These are phyloP conservation scores for Bombus pyrosoma DNA, from an alignment of 1,140 invertebrate species.

Conservation along the genomic window DNA sequence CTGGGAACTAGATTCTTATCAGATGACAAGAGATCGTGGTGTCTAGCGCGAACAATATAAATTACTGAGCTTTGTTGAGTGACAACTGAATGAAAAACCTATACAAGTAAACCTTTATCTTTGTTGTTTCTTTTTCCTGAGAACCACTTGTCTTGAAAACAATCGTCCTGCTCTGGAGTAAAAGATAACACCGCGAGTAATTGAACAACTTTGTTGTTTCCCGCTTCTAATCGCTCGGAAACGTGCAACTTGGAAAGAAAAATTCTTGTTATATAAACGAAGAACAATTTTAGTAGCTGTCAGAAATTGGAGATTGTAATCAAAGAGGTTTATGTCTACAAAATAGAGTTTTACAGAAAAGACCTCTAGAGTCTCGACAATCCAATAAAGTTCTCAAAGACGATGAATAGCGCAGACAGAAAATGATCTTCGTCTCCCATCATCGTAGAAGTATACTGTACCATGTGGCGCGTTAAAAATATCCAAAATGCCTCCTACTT, in stretches of 20 bases:
- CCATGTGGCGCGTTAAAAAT: not conserved
- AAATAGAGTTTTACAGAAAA: not conserved
- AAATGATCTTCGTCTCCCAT: not conserved
- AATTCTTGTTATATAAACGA: not conserved
- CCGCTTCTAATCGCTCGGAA: not conserved
- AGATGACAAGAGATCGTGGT: not conserved
- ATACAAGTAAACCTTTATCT: not conserved
- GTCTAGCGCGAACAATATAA: not conserved
- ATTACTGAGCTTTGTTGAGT: not conserved
- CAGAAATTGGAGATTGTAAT: not conserved
- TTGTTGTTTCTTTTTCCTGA: not conserved
- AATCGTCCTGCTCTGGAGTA: not conserved
- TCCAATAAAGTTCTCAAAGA: not conserved
- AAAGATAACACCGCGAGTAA: not conserved
- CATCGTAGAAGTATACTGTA: not conserved
- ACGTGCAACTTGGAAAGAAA: not conserved
- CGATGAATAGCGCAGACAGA: not conserved
- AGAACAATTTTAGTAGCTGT: not conserved
- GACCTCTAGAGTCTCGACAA: not conserved
- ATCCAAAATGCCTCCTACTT: slow-evolving; percentile 1
- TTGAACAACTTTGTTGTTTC: not conserved
- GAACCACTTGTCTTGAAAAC: no score
- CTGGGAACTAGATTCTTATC: not conserved
- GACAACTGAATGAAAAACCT: not conserved
- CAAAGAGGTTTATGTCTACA: no score